Base-by-base conservation (phyloP, 2,888 invertebrate species). In the Andrena hattorfiana region DNA sequence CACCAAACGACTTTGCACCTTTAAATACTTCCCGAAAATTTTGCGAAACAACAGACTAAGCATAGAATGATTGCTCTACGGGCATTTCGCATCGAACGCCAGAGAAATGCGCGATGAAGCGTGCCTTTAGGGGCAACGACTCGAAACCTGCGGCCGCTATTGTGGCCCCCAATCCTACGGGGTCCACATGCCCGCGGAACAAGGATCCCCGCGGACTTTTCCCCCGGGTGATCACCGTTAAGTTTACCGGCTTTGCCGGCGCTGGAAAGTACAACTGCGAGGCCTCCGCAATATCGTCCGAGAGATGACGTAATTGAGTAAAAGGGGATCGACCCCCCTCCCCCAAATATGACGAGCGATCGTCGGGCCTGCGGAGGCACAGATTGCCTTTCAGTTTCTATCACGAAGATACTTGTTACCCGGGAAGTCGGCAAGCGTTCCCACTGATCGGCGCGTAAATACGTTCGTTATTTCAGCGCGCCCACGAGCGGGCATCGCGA, bases 271-370 rank as follows among this genome's bases (percentile, higher is more conserved):
- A 67, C 70, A 78, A 72, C 56, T 62, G 67, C 73, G 68, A 69
- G 62, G 80, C 48, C 62, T 81, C 23, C 66, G 63, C 70, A 68
- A 49, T 68, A 72, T 49, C 35, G 75, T 71, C 75, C 63, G 67
- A 63, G 82, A 68, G 70, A 74, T 87, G 87, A 87, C 82, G 87
- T 87, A 86, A 87, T 77, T 56, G 70, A 69, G 87, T 49, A 67
- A 77, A 87, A 83, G 84, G 76, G 77, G 81, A 88, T 63, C 81
- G 88, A 88, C 84, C 70, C 69, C 42, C 74, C 83, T 72, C 72
- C 63, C 62, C 88, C 81, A 79, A 87, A 87, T 87, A 87, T 84
- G 84, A 83, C 81, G 84, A 72, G 73, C 77, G 67, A 78, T 84
- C 71, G 60, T 26, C 48, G 56, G 23, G 56, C 28, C 59, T 28